These are phyloP conservation scores for Solenodon paradoxus DNA, from an alignment of 2,113 vertebrate species.

Conservation along the genomic window DNA sequence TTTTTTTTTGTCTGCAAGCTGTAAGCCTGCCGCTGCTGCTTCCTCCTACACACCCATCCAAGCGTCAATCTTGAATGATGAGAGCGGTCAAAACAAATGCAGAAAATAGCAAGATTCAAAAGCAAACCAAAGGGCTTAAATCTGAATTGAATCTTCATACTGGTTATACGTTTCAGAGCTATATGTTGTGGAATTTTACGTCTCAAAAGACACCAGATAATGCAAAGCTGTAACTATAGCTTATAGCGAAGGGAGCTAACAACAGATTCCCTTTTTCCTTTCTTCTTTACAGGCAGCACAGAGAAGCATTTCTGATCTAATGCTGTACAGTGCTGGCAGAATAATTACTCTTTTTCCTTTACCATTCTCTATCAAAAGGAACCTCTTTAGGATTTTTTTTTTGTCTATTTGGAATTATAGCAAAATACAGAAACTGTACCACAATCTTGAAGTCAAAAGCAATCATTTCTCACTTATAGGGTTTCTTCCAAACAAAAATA, in stretches of 20 bases:
- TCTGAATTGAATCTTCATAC: conserved; percentile 83
- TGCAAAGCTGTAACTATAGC: conserved; percentile 73
- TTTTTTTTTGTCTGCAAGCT: conserved; percentile 95
- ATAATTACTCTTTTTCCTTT: conserved; percentile 56
- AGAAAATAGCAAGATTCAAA: conserved; percentile 88
- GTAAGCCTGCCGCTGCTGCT: conserved; percentile 87
- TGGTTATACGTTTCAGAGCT: conserved; percentile 77
- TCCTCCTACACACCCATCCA: conserved; percentile 90
- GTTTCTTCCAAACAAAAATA: conserved; percentile 76
- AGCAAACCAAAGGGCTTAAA: conserved; percentile 82
- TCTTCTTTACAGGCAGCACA: conserved; percentile 35
- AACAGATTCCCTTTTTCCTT: conserved; percentile 49
- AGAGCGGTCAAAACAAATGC: conserved; percentile 89
- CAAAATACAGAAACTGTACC: conserved; percentile 76
- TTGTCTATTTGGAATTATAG: conserved; percentile 64
- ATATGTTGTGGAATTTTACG: conserved; percentile 83
- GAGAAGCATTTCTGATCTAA: conserved; percentile 56
- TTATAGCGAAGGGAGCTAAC: conserved; percentile 65
- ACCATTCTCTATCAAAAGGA: conserved; percentile 60
- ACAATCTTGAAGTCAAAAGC: conserved; percentile 72
- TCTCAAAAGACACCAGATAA: conserved; percentile 79
- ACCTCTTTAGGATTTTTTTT: conserved; percentile 29
- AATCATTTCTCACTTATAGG: conserved; percentile 76
- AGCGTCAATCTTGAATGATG: conserved; percentile 89
- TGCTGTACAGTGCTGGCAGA: conserved; percentile 67